Evolutionary conservation across 1,140 invertebrate species (phyloP), one percentile per base, ranked within the genome.

Genomic region (Wiebesia pumilae): DNA sequence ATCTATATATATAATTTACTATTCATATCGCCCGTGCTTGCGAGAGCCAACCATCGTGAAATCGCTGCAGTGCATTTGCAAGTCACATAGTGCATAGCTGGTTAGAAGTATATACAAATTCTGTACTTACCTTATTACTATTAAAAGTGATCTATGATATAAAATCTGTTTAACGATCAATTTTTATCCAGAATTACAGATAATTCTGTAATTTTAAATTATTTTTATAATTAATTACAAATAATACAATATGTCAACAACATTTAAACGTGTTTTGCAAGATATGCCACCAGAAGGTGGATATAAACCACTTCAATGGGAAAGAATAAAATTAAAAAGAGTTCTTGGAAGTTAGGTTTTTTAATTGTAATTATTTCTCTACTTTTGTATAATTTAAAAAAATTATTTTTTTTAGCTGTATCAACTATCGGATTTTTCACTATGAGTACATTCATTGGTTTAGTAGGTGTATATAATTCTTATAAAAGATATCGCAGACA

Each of bases 241-340:
- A 30, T 40, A 81, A 35, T 24, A 4, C n/a, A 27, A 83, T 33
- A 90, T 90, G 89, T 87, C 83, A n/a, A 69, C 87, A 16, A 0
- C 88, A 40, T 21, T 81, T 27, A 90, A 88, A 87, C 83, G 83
- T 33, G 88, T 88, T 33, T 24, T 24, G 1, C 98, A 98, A 93
- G 98, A 98, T 94, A 94, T 98, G 95, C 97, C 98, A 90, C 97
- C 97, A 87, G 93, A 95, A 80, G 97, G 97, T 88, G 98, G 97
- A 79, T 98, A 97, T 92, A 95, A 95, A 88, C 95, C 96, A 21
- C 96, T 98, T 88, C 95, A 95, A 83, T 97, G 94, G 91, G 94
- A 95, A 85, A 95, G 97, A 90, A 94, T 97, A 58, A 96, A 96
- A 51, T 95, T 97, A 6, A 97, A 95, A 92, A 93, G 93, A 86